Percentiles rank a stretch among this genome's conserved stretches.
Conservation (phyloP, 2,113 vertebrate genomes). For the Odobenus rosmarus region DNA sequence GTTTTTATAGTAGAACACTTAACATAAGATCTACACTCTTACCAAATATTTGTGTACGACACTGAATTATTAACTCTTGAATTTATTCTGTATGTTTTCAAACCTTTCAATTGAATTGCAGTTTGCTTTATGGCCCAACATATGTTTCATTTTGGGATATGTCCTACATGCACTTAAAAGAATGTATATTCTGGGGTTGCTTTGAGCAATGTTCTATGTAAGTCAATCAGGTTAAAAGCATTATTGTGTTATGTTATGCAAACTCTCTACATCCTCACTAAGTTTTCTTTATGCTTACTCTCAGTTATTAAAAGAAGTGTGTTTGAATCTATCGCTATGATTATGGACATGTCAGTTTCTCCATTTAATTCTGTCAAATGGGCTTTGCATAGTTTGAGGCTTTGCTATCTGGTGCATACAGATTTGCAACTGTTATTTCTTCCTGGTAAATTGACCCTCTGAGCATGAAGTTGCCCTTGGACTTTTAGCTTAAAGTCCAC, state of each 20-base stretch:
- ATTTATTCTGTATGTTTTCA: neutral
- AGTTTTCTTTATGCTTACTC: neutral
- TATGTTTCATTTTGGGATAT: neutral
- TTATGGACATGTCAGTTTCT: neutral
- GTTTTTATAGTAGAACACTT: neutral
- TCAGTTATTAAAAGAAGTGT: neutral
- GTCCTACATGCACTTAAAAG: neutral
- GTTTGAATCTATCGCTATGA: neutral
- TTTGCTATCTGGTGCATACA: neutral
- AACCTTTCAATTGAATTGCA: neutral
- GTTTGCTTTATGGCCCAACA: neutral
- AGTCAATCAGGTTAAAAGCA: neutral
- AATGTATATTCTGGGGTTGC: neutral
- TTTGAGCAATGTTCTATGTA: neutral
- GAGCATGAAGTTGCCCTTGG: neutral
- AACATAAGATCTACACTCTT: neutral
- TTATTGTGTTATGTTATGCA: neutral
- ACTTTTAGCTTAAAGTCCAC: neutral
- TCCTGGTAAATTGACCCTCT: neutral
- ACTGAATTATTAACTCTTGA: neutral
- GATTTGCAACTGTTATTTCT: neutral
- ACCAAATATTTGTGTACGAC: neutral
- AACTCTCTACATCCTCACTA: neutral
- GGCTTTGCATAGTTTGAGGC: neutral
- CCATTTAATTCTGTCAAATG: slow-evolving; percentile 22